phyloP scores from a whole-genome alignment of 2,113 vertebrate genomes.

The Empidonax alnorum region DNA sequence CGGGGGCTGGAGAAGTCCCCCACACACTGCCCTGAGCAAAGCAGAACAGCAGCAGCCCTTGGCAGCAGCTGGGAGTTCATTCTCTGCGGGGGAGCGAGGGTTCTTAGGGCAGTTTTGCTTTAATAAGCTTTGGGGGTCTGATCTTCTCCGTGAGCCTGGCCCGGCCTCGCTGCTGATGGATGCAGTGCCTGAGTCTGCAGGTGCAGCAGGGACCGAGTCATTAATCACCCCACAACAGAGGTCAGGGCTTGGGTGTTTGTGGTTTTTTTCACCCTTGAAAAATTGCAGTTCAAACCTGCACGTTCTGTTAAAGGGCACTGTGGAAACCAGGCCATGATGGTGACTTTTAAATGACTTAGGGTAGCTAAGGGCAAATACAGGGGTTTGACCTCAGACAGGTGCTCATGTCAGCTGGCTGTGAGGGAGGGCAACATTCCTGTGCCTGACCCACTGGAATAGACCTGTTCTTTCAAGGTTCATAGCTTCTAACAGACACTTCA shows the following conservation, averaged over 20 bases:
- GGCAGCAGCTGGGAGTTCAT: background rate
- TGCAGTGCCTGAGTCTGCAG: background rate
- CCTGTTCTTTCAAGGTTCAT: background rate
- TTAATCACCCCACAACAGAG: constrained; percentile 16
- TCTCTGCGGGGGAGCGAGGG: background rate
- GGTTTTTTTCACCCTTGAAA: background rate
- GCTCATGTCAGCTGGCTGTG: background rate
- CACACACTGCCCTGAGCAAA: background rate
- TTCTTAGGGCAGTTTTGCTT: background rate
- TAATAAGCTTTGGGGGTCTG: constrained; percentile 19
- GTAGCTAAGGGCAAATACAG: background rate
- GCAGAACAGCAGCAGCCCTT: background rate
- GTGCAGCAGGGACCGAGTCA: background rate
- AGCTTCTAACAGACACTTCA: background rate
- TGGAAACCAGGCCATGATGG: background rate
- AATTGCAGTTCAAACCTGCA: background rate
- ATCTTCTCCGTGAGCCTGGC: background rate
- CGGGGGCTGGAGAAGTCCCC: background rate
- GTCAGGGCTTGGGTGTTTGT: background rate
- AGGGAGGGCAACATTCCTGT: background rate
- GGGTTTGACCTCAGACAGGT: background rate
- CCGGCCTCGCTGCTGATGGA: background rate
- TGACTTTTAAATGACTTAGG: background rate
- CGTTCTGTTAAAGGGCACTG: background rate
- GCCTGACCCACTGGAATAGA: background rate